Percentiles rank a stretch among this genome's conserved stretches.
Conservation (phyloP, 2,888 invertebrate genomes). For the Litoditis marina region DNA sequence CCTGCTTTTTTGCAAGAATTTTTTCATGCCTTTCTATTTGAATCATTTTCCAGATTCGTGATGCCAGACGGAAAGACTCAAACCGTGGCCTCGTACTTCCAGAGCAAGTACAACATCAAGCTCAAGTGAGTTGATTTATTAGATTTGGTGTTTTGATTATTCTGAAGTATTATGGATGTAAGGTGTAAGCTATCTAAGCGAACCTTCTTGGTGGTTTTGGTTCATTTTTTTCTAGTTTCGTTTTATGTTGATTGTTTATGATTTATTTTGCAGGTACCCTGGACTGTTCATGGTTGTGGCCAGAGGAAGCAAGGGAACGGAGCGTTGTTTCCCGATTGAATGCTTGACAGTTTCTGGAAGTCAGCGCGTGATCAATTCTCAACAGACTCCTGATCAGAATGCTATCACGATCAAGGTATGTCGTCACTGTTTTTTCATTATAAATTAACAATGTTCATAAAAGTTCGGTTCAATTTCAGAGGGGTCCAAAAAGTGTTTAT, state of each 20-base stretch:
- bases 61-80: constrained; percentile 11
- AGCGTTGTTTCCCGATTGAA: constrained; percentile 34
- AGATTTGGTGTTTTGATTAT: too few relatives aligned
- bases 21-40: not conserved
- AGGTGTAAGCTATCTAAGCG: too few relatives aligned
- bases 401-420: constrained; percentile 25
- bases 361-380: constrained; percentile 37
- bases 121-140: constrained; percentile 16
- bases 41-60: not conserved
- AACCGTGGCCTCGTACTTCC: constrained; percentile 20
- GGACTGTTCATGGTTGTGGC: constrained; percentile 19
- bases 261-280: too few relatives aligned
- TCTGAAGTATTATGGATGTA: too few relatives aligned
- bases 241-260: too few relatives aligned
- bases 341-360: constrained; percentile 26
- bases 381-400: constrained; percentile 28
- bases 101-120: constrained; percentile 21
- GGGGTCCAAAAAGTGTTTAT: too few relatives aligned
- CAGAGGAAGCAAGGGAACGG: constrained; percentile 18
- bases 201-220: too few relatives aligned
- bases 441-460: too few relatives aligned
- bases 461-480: too few relatives aligned
- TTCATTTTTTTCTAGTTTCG: too few relatives aligned
- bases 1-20: too few relatives aligned
- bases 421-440: constrained; percentile 1